Evolutionary conservation across 2,113 vertebrate genomes (phyloP).

Genomic region (Tetrax tetrax): DNA sequence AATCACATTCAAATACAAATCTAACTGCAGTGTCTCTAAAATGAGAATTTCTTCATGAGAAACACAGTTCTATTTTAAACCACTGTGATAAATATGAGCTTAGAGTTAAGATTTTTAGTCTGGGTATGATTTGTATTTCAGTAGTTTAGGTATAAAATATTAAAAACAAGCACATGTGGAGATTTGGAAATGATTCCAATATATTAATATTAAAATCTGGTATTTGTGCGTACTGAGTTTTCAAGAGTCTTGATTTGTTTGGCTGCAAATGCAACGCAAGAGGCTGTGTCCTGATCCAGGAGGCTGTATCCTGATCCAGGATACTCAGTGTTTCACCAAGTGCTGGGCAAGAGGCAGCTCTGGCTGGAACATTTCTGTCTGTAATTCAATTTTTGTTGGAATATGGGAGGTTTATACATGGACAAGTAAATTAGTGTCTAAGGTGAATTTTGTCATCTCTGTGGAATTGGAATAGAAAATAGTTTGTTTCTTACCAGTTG

Average conservation of each 20-base stretch:
- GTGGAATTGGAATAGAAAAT: slow-evolving; percentile 20
- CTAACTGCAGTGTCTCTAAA: not conserved
- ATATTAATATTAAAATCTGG: slow-evolving; percentile 42
- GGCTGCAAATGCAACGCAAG: not conserved
- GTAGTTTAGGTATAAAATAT: not conserved
- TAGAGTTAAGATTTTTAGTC: not conserved
- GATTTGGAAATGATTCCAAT: slow-evolving; percentile 14
- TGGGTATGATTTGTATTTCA: not conserved
- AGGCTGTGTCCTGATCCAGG: not conserved
- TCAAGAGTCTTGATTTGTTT: slow-evolving; percentile 38
- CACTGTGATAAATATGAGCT: not conserved
- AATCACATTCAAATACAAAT: not conserved
- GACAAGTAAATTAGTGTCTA: slow-evolving; percentile 29
- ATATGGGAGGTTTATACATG: not conserved
- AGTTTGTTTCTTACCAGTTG: not conserved
- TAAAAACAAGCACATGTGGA: slow-evolving; percentile 9
- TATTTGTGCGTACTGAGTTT: slow-evolving; percentile 3
- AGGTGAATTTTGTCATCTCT: slow-evolving; percentile 45
- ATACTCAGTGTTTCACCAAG: not conserved
- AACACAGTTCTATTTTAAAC: not conserved
- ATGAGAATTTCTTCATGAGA: not conserved
- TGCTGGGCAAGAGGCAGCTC: slow-evolving; percentile 32
- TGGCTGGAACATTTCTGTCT: slow-evolving; percentile 18
- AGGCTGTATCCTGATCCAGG: not conserved
- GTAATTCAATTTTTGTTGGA: slow-evolving; percentile 17